Base-by-base conservation (phyloP, 2,113 vertebrate genomes). In the Sapayoa aenigma region DNA sequence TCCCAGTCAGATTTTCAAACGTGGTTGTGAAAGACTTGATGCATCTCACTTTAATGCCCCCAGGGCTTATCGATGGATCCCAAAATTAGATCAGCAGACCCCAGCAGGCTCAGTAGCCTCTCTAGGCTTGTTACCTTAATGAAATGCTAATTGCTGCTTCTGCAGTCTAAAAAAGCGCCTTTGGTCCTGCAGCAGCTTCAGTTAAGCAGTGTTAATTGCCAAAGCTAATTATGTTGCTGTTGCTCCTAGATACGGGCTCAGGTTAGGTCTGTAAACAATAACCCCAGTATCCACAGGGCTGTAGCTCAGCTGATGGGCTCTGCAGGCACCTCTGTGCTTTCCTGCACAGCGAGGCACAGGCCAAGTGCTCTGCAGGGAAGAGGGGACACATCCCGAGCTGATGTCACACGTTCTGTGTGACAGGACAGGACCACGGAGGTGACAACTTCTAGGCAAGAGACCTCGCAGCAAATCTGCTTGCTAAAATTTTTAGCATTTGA, bases 131-230 rank as follows among this genome's bases (percentile, higher is more conserved):
- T 94, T 95, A 77, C 82, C 74, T 80, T 88, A 94, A 94, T 66
- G 89, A 95, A 93, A 95, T 8, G 5, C 90, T 97, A 96, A 96
- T 95, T 95, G 90, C 93, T 84, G 65, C 85, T 90, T 88, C 52
- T 94, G 68, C 79, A 59, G 83, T 42, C 93, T 77, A 12, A 84
- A 95, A 93, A 90, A 83, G 87, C 27, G 84, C 75, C 82, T 91
- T 94, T 90, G 87, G 93, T 97, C 90, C 75, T 89, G 66, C 76
- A 74, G 72, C 90, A 96, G 90, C 91, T 77, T 74, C 82, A 79
- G 85, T 69, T 96, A 93, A 91, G 90, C 80, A 89, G 47, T 52
- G 86, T 82, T 95, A 96, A 95, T 96, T 87, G 93, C 90, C 55
- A 85, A 58, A 88, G 87, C 87, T 95, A 95, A 95, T 95, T 92